Percentiles rank a stretch among this genome's conserved stretches.
phyloP scores from a whole-genome alignment of 2,113 vertebrate genomes.

The Eira barbara region DNA sequence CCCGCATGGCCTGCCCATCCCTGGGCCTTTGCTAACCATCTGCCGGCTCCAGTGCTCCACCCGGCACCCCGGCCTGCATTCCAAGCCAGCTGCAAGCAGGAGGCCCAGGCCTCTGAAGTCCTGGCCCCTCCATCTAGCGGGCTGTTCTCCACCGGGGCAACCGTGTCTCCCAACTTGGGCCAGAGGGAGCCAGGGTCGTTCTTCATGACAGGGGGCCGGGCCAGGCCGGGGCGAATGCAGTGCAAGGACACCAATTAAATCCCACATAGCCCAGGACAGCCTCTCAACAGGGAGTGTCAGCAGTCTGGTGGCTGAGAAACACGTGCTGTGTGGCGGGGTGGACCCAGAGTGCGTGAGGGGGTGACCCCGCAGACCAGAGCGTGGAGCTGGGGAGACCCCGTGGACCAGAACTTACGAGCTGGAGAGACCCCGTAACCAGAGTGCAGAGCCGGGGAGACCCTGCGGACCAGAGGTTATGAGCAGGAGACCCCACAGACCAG shows the following conservation, averaged over 20 bases:
- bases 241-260: not conserved
- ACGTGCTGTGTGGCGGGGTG: accelerated
- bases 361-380: no score
- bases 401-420: no score
- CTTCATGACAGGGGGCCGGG: no score
- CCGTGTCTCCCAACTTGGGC: not conserved
- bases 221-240: accelerated
- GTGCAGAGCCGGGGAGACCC: no score
- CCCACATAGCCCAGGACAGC: not conserved
- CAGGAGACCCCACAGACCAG: not conserved
- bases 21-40: no score
- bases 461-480: accelerated
- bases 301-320: accelerated
- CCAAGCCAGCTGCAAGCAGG: no score
- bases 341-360: not conserved
- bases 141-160: not conserved
- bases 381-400: no score
- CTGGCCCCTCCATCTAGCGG: no score
- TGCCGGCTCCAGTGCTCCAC: no score
- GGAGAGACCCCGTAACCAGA: no score
- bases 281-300: not conserved
- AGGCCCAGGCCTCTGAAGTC: not conserved
- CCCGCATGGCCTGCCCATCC: no score
- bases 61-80: not conserved
- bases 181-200: not conserved